Percentiles rank a stretch among this genome's conserved stretches.
phyloP scores from a whole-genome alignment of 2,888 invertebrate genomes.

The Ennomos quercinarius region DNA sequence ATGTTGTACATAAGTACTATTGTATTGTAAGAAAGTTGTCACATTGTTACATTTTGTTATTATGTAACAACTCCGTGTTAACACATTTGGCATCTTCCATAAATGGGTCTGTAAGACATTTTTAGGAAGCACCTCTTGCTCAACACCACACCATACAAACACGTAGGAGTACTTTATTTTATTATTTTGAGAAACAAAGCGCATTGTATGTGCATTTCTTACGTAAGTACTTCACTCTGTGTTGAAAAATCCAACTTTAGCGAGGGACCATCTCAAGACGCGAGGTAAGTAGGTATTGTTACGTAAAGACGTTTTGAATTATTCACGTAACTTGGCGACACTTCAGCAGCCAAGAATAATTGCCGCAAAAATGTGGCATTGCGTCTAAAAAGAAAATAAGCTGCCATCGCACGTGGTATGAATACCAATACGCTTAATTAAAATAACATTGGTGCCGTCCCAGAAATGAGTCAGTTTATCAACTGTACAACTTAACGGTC shows the following conservation, averaged over 20 bases:
- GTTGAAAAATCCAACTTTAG: slow-evolving; percentile 39
- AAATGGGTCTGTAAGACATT: slow-evolving; percentile 27
- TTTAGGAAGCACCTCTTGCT: slow-evolving; percentile 34
- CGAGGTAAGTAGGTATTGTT: slow-evolving; percentile 18
- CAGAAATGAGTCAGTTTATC: slow-evolving; percentile 40
- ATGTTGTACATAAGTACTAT: slow-evolving; percentile 4
- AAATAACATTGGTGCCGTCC: slow-evolving; percentile 18
- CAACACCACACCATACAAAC: slow-evolving; percentile 21
- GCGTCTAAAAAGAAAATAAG: slow-evolving; percentile 11
- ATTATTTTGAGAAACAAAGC: slow-evolving; percentile 28
- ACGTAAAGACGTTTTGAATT: slow-evolving; percentile 32
- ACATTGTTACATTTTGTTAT: slow-evolving; percentile 12
- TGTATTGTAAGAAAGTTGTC: slow-evolving; percentile 24
- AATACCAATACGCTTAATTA: slow-evolving; percentile 14
- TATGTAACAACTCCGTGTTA: slow-evolving; percentile 26
- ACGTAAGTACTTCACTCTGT: slow-evolving; percentile 34
- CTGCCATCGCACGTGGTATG: slow-evolving; percentile 10
- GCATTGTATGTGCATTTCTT: slow-evolving; percentile 36
- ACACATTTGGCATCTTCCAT: slow-evolving; percentile 26
- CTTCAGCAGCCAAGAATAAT: slow-evolving; percentile 12
- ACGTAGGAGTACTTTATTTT: slow-evolving; percentile 17
- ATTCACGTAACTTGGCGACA: slow-evolving; percentile 22
- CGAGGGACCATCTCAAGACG: slow-evolving; percentile 29
- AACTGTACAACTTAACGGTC: slow-evolving; percentile 33
- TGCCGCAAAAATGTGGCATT: slow-evolving; percentile 18